Conservation (phyloP, 2,797 vertebrate species). For the Lemur catta region DNA sequence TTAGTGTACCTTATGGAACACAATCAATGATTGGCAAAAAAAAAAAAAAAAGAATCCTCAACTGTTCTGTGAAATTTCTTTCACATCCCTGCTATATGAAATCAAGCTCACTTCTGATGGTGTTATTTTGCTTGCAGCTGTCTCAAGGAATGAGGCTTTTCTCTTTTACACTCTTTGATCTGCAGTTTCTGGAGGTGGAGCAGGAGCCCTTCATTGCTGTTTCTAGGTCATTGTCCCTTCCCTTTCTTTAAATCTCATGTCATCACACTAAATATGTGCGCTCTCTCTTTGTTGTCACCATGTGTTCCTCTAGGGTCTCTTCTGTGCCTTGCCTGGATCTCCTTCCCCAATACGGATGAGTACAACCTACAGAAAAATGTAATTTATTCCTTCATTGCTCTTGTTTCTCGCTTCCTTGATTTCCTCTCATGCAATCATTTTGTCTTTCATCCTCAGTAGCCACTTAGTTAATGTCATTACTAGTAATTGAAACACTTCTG, state of each 20-base stretch:
- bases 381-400: not conserved
- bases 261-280: not conserved
- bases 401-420: not conserved
- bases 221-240: not conserved
- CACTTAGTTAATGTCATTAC: not conserved
- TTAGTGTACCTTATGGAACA: not conserved
- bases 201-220: not conserved
- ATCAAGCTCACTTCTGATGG: not conserved
- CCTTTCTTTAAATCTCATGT: not conserved
- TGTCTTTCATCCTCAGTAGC: not conserved
- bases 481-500: not conserved
- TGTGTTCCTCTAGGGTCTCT: not conserved
- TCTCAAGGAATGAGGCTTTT: not conserved
- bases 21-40: not conserved
- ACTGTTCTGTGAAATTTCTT: not conserved
- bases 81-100: not conserved
- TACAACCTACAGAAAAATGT: not conserved
- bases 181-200: not conserved
- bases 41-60: not conserved
- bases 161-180: not conserved
- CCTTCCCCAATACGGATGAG: not conserved
- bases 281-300: not conserved
- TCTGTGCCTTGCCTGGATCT: not conserved
- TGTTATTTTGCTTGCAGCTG: not conserved
- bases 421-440: not conserved